These are phyloP conservation scores for Chymomyza fuscimana DNA, from an alignment of 2,888 invertebrate genomes.

Conservation along the genomic window DNA sequence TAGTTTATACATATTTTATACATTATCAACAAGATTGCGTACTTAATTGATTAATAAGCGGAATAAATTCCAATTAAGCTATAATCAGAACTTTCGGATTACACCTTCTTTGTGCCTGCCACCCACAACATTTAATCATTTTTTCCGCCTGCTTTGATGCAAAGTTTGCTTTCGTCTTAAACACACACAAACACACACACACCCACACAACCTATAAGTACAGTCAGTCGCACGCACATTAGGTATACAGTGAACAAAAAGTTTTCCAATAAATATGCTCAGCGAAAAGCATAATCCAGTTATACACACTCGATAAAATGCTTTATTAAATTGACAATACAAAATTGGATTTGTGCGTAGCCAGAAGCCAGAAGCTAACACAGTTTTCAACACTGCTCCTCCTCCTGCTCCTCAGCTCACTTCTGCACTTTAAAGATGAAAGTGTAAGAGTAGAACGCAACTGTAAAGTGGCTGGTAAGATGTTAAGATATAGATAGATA, in stretches of 20 bases:
- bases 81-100: not conserved
- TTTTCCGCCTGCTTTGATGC: not conserved
- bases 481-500: not conserved
- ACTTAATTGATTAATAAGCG: slow-evolving; percentile 46
- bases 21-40: slow-evolving; percentile 20
- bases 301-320: slow-evolving; percentile 49
- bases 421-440: not conserved
- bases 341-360: slow-evolving; percentile 44
- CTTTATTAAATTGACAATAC: slow-evolving; percentile 62
- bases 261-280: slow-evolving; percentile 40
- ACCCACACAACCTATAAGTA: too few relatives aligned
- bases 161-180: not conserved
- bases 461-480: not conserved
- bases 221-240: not conserved
- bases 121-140: not conserved
- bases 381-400: not conserved
- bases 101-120: not conserved
- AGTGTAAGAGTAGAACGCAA: not conserved
- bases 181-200: not conserved
- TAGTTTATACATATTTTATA: not conserved
- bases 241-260: slow-evolving; percentile 19
- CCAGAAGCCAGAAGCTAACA: not conserved
- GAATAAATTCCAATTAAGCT: slow-evolving; percentile 37
- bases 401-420: not conserved
- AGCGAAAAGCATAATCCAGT: slow-evolving; percentile 31